Percentiles rank a stretch among this genome's conserved stretches.
These are phyloP conservation scores for Aphaenogaster rudis DNA, from an alignment of 1,140 invertebrate species.

Conservation along the genomic window DNA sequence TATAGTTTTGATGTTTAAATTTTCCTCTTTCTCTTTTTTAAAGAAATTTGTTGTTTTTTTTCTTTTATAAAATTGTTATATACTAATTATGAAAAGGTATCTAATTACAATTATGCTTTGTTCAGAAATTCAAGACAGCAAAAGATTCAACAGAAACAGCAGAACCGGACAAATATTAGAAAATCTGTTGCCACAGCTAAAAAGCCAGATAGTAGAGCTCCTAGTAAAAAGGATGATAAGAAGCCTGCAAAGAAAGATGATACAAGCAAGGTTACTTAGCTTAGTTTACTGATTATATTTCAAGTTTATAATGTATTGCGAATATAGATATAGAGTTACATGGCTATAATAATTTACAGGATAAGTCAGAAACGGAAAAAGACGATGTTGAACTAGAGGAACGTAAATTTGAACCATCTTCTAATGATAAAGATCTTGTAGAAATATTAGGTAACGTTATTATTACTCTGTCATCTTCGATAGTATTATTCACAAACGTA, in stretches of 20 bases:
- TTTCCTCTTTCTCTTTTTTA: slow-evolving; percentile 24
- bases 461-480: neutral
- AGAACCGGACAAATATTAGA: slow-evolving; percentile 83
- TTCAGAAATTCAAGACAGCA: slow-evolving; percentile 81
- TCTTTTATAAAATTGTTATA: neutral
- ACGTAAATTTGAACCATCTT: slow-evolving; percentile 96
- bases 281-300: neutral
- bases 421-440: slow-evolving; percentile 97
- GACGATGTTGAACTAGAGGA: slow-evolving; percentile 92
- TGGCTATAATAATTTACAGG: slow-evolving; percentile 77
- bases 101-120: slow-evolving; percentile 15
- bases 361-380: slow-evolving; percentile 90
- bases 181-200: slow-evolving; percentile 82
- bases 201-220: slow-evolving; percentile 84
- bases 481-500: neutral
- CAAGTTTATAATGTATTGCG: neutral
- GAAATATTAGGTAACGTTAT: slow-evolving; percentile 93
- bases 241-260: slow-evolving; percentile 86
- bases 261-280: slow-evolving; percentile 80
- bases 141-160: slow-evolving; percentile 86
- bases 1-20: slow-evolving; percentile 6
- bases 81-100: slow-evolving; percentile 24
- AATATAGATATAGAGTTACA: slow-evolving; percentile 16
- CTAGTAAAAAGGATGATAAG: slow-evolving; percentile 88
- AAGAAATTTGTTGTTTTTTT: slow-evolving; percentile 3